Evolutionary conservation across 2,888 invertebrate genomes (phyloP), one percentile per base, ranked within the genome.

Genomic region (Tuta absoluta): DNA sequence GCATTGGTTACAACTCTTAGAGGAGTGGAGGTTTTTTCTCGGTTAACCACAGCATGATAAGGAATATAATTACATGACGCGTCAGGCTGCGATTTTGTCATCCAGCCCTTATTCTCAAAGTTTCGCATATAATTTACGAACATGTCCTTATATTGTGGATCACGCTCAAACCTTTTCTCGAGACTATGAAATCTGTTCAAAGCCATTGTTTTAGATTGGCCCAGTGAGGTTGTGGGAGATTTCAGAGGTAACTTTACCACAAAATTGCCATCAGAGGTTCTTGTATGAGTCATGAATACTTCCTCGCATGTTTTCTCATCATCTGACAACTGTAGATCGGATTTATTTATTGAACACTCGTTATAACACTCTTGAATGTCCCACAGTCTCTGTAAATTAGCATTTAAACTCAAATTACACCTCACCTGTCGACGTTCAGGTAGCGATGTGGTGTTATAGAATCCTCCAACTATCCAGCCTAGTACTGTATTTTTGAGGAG

Each of bases 1-100:
- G 64, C 62, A 8, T 66, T 58, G 11, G 64, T 21, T 5, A 66
- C 66, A 1, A 66, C 62, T 37, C 66, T 33, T 2, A 66, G n/a
- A 3, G 64, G 66, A 12, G 66, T 66, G 2, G 66, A 62, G 12
- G 45, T 10, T 41, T 57, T 58, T 7, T 58, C 33, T 19, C 3
- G 48, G 4, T 57, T 24, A 5, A 64, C 58, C 11, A 60, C 60
- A 1, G 62, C 66, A 33, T 64, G 64, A 33, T 66, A 64, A 10
- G 64, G 64, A 17, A 64, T 38, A 21, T 59, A 66, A 60, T 64
- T 66, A 19, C 53, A 64, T 12, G 17, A 7, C 14, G 33, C 17
- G 37, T 48, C 28, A 38, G 28, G 12, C 4, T 41, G 12, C 23
- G 11, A n/a, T 37, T 65, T 58, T 11, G 57, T 58, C 65, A 65